Conservation (phyloP, 2,113 vertebrate genomes). For the Notiomystis cincta region DNA sequence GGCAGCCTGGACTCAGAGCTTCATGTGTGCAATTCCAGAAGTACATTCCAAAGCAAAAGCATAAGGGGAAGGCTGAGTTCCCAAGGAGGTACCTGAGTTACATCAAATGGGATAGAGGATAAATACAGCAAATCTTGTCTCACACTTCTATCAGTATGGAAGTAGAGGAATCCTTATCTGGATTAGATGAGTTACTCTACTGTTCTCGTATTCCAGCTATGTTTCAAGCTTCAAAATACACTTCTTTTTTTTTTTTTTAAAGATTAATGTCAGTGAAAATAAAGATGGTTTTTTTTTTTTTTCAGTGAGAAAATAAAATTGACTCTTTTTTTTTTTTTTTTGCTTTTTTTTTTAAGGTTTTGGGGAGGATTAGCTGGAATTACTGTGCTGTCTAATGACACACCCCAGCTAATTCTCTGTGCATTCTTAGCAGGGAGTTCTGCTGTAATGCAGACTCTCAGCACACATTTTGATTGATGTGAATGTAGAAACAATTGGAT, state of each 20-base stretch:
- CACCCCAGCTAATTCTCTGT: neutral
- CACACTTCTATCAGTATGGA: neutral
- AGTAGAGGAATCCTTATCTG: neutral
- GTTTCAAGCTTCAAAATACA: neutral
- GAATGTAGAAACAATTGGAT: neutral
- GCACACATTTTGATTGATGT: neutral
- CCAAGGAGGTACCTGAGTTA: neutral
- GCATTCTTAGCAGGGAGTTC: neutral
- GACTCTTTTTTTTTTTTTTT: neutral
- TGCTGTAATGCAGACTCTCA: neutral
- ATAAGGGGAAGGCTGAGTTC: neutral
- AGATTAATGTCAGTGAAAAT: neutral
- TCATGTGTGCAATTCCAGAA: rapidly evolving
- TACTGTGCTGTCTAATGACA: neutral
- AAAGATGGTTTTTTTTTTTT: neutral
- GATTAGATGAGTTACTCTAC: neutral
- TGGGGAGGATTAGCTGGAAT: neutral
- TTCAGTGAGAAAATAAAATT: neutral
- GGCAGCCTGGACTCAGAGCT: neutral
- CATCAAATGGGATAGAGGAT: neutral
- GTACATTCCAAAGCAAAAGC: neutral
- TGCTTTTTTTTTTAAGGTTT: neutral
- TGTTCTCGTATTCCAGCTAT: neutral
- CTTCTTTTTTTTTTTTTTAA: too few relatives aligned
- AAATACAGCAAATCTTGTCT: neutral